A percentile compares a stretch with the other conserved stretches of the same genome.
These are phyloP conservation scores for Pollimyrus isidori DNA, from an alignment of 2,113 vertebrate species.

Conservation along the genomic window DNA sequence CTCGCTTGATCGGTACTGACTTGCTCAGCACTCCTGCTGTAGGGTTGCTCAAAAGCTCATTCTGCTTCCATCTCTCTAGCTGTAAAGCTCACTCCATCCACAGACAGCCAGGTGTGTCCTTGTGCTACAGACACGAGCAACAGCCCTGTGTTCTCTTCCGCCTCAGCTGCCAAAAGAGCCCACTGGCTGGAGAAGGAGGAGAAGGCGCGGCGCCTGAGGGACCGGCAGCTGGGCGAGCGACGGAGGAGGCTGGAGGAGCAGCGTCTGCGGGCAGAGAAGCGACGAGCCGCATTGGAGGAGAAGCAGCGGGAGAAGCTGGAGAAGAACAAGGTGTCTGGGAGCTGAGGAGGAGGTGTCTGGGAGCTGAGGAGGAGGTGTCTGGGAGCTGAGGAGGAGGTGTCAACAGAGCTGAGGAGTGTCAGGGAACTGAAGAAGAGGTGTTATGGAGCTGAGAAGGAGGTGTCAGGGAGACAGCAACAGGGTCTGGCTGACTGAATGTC, in stretches of 20 bases:
- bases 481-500: not conserved
- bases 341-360: not conserved
- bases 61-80: not conserved
- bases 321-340: conserved; percentile 74
- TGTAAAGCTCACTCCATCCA: not conserved
- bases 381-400: not conserved
- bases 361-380: not conserved
- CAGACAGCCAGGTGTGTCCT: not conserved
- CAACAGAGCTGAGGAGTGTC: conserved; percentile 23
- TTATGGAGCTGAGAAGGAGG: conserved; percentile 61
- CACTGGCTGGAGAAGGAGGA: conserved; percentile 96
- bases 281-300: conserved; percentile 77
- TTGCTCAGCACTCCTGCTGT: not conserved
- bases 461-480: conserved; percentile 30
- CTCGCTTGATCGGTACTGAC: not conserved
- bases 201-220: conserved; percentile 76
- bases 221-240: conserved; percentile 86
- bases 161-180: conserved; percentile 76
- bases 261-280: conserved; percentile 77
- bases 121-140: not conserved
- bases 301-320: conserved; percentile 85
- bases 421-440: conserved; percentile 47
- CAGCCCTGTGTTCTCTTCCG: not conserved
- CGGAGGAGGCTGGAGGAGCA: conserved; percentile 83
- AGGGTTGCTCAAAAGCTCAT: not conserved